These are phyloP conservation scores for Mizuhopecten yessoensis DNA, from an alignment of 1,140 invertebrate genomes.

Conservation along the genomic window DNA sequence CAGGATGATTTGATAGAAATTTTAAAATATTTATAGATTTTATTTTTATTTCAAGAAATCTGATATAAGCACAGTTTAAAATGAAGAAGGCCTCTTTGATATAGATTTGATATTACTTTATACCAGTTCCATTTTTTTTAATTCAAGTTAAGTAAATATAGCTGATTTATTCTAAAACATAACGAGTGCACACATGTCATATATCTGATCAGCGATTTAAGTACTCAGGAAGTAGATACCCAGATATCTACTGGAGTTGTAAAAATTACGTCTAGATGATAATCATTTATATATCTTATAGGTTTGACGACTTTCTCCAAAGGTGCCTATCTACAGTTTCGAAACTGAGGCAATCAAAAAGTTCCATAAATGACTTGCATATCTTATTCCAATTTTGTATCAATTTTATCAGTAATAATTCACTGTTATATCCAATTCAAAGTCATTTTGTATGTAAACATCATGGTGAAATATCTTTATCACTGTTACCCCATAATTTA, in stretches of 20 bases:
- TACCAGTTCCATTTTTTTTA: background rate
- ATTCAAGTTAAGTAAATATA: background rate
- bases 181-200: background rate
- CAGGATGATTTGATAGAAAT: background rate
- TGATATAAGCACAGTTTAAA: background rate
- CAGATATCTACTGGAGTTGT: background rate
- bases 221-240: background rate
- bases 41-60: background rate
- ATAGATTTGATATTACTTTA: background rate
- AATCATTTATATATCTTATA: background rate
- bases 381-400: background rate
- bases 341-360: background rate
- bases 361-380: background rate
- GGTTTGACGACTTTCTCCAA: background rate
- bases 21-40: background rate
- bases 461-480: background rate
- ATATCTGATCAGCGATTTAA: background rate
- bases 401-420: background rate
- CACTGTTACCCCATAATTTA: too few species aligned
- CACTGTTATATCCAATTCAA: background rate
- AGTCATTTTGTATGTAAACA: background rate
- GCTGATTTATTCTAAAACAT: background rate
- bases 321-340: background rate
- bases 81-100: background rate
- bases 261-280: background rate